Evolutionary conservation across 2,888 invertebrate species (phyloP).

Genomic region (Campoplex capitator): DNA sequence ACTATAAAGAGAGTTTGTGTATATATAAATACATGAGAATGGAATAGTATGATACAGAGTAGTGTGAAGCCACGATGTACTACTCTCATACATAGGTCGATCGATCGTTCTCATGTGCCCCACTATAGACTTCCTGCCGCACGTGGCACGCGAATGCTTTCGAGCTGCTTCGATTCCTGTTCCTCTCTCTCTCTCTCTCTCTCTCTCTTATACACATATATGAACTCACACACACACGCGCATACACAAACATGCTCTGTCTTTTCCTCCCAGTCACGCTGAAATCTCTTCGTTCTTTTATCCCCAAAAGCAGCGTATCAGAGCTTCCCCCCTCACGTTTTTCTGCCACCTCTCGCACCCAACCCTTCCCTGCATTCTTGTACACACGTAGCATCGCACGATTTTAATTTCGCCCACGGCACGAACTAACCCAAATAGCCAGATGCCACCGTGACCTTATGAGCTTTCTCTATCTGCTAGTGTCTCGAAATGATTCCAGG

Average conservation of each 20-base stretch:
- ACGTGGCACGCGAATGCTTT: slow-evolving; percentile 67
- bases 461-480: slow-evolving; percentile 38
- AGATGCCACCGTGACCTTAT: slow-evolving; percentile 68
- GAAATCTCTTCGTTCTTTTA: slow-evolving; percentile 10
- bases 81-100: slow-evolving; percentile 46
- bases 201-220: neutral
- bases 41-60: neutral
- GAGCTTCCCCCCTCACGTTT: neutral
- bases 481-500: slow-evolving; percentile 7
- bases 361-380: slow-evolving; percentile 30
- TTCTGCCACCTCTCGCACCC: slow-evolving; percentile 42
- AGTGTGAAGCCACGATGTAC: slow-evolving; percentile 40
- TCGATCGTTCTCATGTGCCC: slow-evolving; percentile 59
- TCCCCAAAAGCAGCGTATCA: slow-evolving; percentile 32
- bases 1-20: slow-evolving; percentile 24
- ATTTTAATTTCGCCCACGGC: slow-evolving; percentile 75
- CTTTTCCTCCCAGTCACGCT: neutral
- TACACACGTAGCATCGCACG: slow-evolving; percentile 31
- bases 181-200: neutral
- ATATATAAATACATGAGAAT: slow-evolving; percentile 22
- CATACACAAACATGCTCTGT: neutral
- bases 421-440: slow-evolving; percentile 74
- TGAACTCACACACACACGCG: neutral
- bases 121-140: slow-evolving; percentile 54
- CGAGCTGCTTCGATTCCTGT: slow-evolving; percentile 52